A percentile compares a stretch with the other conserved stretches of the same genome.
Evolutionary conservation across 2,888 invertebrate genomes (phyloP).

Genomic region (Falcaria lacertinaria): DNA sequence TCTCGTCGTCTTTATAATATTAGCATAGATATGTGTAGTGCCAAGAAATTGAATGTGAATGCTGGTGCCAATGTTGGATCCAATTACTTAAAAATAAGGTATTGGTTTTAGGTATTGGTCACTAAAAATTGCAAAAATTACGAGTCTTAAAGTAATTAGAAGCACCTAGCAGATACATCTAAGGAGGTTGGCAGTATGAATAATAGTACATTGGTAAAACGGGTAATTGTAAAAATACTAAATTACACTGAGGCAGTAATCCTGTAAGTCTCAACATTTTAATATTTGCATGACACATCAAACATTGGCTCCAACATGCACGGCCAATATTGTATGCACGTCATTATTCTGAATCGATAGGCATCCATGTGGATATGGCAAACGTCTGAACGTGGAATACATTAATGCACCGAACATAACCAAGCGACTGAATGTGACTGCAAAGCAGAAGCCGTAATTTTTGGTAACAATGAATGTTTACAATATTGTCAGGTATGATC

Average conservation of each 20-base stretch:
- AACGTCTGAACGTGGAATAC: constrained; percentile 7
- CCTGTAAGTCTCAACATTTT: too few species aligned
- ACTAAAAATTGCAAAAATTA: too few species aligned
- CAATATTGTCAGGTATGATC: too few species aligned
- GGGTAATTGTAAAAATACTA: too few species aligned
- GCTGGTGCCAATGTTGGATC: neutral
- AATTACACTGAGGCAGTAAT: too few species aligned
- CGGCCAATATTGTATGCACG: constrained; percentile 5
- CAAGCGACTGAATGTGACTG: neutral
- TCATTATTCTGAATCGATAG: constrained; percentile 19
- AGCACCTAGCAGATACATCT: too few species aligned
- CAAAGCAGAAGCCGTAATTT: neutral
- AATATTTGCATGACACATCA: neutral
- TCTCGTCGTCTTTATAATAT: constrained; percentile 13
- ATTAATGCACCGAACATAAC: neutral
- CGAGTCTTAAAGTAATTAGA: too few species aligned
- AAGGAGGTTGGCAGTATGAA: too few species aligned
- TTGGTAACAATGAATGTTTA: too few species aligned
- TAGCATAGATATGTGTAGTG: constrained; percentile 14
- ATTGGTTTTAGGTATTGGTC: too few species aligned
- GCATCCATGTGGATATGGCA: constrained; percentile 6
- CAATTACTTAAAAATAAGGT: too few species aligned
- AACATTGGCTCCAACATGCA: neutral
- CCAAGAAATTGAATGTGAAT: neutral
- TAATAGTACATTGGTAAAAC: too few species aligned